Evolutionary conservation across 1,140 invertebrate species (phyloP), one percentile per base, ranked within the genome.

Genomic region (Steinernema khuongi): DNA sequence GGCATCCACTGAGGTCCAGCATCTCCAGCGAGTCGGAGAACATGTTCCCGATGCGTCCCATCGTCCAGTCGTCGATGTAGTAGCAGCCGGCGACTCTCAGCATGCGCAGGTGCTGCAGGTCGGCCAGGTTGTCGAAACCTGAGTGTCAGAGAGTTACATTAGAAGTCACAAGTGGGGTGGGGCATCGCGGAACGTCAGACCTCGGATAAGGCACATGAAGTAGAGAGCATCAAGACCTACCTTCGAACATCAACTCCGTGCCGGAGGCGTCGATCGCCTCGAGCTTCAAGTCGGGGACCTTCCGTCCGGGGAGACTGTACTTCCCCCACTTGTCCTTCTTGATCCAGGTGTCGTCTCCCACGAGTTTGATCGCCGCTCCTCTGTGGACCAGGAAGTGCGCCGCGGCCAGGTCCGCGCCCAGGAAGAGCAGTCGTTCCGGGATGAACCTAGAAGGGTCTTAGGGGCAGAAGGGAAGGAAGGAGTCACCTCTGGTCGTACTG

Each of bases 1-100:
- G 86, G 82, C 91, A 92, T 60, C 89, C 87, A 73, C 90, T 90
- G 0, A 94, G 80, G 85, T 94, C 91, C 2, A 94, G 85, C 75
- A 91, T 89, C 80, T 92, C 88, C 26, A 94, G 81, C 18, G 85
- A 87, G 18, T 89, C 84, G 67, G 81, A 84, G 74, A 89, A 90
- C n/a, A 89, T 85, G 36, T 87, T 85, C 2, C 79, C 83, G 30
- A 93, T 85, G 74, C 88, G 88, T 82, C 91, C 90, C 68, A 93
- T 75, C 74, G 88, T 90, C 91, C 91, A 94, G 82, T 93, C 91
- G 86, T 93, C 90, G 70, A 93, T 87, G 43, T 87, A 78, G 60
- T 84, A 79, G 76, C 90, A 90, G 68, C 89, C 88, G 77, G 86
- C 87, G 30, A 93, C 86, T 75, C 88, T 90, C 0, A 92, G 79